phyloP scores from a whole-genome alignment of 2,888 invertebrate genomes.

The Ochropleura leucogaster region DNA sequence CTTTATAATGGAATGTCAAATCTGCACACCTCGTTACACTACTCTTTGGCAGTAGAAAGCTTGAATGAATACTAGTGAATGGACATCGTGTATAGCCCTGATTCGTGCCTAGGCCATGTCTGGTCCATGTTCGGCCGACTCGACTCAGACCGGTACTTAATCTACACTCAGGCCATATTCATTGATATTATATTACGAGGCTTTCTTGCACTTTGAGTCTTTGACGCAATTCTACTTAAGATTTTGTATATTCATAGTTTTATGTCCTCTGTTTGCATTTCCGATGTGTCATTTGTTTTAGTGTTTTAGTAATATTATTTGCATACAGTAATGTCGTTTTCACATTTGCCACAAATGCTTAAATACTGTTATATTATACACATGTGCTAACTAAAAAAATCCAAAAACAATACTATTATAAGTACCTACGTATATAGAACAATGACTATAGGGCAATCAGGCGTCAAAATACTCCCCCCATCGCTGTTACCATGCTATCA shows the following conservation, averaged over 20 bases:
- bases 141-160: slow-evolving; percentile 74
- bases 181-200: slow-evolving; percentile 58
- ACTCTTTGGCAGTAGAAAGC: slow-evolving; percentile 84
- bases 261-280: slow-evolving; percentile 25
- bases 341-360: neutral
- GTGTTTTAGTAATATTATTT: neutral
- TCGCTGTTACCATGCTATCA: too few relatives aligned
- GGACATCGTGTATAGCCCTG: slow-evolving; percentile 72
- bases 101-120: slow-evolving; percentile 69
- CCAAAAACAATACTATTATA: too few relatives aligned
- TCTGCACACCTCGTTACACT: slow-evolving; percentile 42
- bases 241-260: slow-evolving; percentile 29
- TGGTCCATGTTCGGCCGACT: slow-evolving; percentile 65
- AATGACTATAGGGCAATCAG: too few relatives aligned
- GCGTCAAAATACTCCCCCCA: too few relatives aligned
- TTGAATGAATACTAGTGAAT: slow-evolving; percentile 87
- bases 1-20: neutral
- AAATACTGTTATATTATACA: neutral
- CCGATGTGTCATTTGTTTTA: slow-evolving; percentile 15
- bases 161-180: slow-evolving; percentile 68
- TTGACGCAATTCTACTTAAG: slow-evolving; percentile 31
- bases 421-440: too few relatives aligned
- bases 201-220: slow-evolving; percentile 50
- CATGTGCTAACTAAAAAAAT: too few relatives aligned
- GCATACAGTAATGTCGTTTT: neutral